Evolutionary conservation across 2,888 invertebrate genomes (phyloP).

Genomic region (Bembecia ichneumoniformis): DNA sequence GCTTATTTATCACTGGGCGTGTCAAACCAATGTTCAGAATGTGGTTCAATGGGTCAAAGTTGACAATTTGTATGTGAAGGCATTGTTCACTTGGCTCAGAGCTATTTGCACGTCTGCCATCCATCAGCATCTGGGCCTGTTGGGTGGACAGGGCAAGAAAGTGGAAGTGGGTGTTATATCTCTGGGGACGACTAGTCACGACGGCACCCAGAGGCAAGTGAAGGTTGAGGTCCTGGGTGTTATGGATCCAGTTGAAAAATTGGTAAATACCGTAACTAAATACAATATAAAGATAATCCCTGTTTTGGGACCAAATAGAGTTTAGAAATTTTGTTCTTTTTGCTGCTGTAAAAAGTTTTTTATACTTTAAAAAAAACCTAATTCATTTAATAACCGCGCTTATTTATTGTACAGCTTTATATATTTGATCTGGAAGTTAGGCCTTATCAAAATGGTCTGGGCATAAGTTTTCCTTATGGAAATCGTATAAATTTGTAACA

Average conservation of each 20-base stretch:
- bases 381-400: too few relatives aligned
- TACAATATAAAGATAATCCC: not conserved
- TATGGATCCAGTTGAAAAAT: constrained; percentile 80
- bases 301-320: too few relatives aligned
- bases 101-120: constrained; percentile 85
- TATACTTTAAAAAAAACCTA: too few relatives aligned
- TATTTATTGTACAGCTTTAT: too few relatives aligned
- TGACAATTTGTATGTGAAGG: constrained; percentile 68
- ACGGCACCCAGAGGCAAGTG: constrained; percentile 81
- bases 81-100: constrained; percentile 75
- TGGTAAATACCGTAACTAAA: constrained; percentile 36
- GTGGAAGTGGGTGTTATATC: constrained; percentile 90
- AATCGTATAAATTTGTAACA: too few relatives aligned
- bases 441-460: too few relatives aligned
- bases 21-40: constrained; percentile 90
- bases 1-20: constrained; percentile 91
- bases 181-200: constrained; percentile 87
- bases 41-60: constrained; percentile 90
- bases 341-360: too few relatives aligned
- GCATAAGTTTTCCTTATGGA: too few relatives aligned
- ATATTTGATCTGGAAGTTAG: too few relatives aligned
- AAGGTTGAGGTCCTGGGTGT: constrained; percentile 91
- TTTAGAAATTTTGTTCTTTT: too few relatives aligned
- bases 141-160: constrained; percentile 80
- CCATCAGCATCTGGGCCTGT: constrained; percentile 80